phyloP scores from a whole-genome alignment of 2,113 vertebrate genomes.

The Lathamus discolor region DNA sequence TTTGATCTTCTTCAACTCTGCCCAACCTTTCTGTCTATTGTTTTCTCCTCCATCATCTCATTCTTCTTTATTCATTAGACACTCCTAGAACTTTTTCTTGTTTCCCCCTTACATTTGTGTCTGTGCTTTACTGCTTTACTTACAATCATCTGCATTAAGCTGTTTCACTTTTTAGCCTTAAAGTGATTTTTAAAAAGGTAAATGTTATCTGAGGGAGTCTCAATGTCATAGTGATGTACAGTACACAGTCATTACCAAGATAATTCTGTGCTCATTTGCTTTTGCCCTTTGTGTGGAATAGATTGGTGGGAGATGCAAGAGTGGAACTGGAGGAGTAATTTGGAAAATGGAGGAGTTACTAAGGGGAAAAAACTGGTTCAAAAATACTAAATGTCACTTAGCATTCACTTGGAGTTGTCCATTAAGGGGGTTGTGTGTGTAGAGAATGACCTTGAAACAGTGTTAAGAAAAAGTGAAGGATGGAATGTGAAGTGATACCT shows the following conservation, averaged over 20 bases:
- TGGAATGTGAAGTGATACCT: background rate
- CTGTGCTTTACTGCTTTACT: background rate
- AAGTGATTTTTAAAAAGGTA: background rate
- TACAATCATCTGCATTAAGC: background rate
- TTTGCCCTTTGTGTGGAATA: background rate
- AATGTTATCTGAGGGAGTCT: background rate
- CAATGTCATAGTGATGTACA: background rate
- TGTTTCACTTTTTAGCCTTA: background rate
- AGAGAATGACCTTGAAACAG: background rate
- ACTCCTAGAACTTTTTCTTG: background rate
- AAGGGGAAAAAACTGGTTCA: background rate
- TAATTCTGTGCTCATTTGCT: background rate
- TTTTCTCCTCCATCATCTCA: background rate
- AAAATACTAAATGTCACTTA: background rate
- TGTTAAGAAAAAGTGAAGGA: background rate
- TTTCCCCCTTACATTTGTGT: background rate
- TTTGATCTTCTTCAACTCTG: background rate
- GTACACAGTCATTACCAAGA: background rate
- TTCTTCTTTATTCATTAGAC: background rate
- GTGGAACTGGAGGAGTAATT: background rate
- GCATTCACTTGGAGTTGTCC: background rate
- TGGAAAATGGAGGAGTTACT: background rate
- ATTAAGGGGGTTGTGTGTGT: rapidly evolving
- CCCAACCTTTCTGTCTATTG: background rate
- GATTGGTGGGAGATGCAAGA: background rate